phyloP scores from a whole-genome alignment of 2,888 invertebrate species.

The Oxyteleia sp. region DNA sequence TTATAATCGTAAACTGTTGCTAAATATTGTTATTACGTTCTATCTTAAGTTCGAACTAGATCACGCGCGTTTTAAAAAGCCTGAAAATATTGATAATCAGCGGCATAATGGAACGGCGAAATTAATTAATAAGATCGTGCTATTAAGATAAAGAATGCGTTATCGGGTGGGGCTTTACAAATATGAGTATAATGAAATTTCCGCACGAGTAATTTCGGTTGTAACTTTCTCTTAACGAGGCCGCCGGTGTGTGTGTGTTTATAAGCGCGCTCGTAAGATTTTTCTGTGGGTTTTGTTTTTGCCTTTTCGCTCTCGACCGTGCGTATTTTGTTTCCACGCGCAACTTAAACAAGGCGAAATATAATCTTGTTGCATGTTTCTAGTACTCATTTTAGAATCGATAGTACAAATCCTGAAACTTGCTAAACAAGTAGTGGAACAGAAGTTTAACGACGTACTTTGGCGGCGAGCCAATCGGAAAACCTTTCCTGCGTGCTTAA shows the following conservation, averaged over 20 bases:
- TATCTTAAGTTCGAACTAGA: slow-evolving; percentile 24
- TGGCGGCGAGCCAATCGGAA: slow-evolving; percentile 63
- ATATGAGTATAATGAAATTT: slow-evolving; percentile 46
- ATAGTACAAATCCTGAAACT: slow-evolving; percentile 67
- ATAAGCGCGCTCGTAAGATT: slow-evolving; percentile 3
- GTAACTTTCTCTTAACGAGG: slow-evolving; percentile 46
- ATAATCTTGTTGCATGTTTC: slow-evolving; percentile 49
- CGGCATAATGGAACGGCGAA: slow-evolving; percentile 20
- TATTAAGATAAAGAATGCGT: slow-evolving; percentile 34
- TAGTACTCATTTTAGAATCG: slow-evolving; percentile 62
- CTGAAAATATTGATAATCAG: slow-evolving; percentile 26
- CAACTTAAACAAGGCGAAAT: slow-evolving; percentile 47
- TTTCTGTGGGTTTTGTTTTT: slow-evolving; percentile 27
- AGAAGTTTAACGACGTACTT: slow-evolving; percentile 67
- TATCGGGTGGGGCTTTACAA: slow-evolving; percentile 19
- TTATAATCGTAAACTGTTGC: slow-evolving; percentile 59
- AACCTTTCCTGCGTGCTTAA: slow-evolving; percentile 48
- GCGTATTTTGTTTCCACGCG: slow-evolving; percentile 35
- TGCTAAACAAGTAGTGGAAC: slow-evolving; percentile 66
- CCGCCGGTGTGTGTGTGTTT: slow-evolving; percentile 4
- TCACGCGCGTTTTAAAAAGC: slow-evolving; percentile 6
- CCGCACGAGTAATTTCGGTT: slow-evolving; percentile 26
- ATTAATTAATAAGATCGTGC: slow-evolving; percentile 41
- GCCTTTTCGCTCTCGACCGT: background rate
- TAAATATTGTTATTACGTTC: slow-evolving; percentile 57